Conservation (phyloP, 2,797 vertebrate species). For the Linurgus olivaceus region DNA sequence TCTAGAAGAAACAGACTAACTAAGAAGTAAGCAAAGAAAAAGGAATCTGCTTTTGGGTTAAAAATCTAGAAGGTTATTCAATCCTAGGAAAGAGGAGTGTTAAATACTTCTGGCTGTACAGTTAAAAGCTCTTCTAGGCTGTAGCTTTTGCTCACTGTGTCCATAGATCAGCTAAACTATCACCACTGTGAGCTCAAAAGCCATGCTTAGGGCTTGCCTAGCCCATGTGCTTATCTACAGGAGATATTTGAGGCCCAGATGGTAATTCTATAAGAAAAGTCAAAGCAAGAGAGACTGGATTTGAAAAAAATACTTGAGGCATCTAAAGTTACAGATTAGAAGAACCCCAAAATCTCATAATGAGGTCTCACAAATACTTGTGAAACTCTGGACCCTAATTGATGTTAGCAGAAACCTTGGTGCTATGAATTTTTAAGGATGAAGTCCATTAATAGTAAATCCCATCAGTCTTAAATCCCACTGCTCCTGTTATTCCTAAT, state of each 20-base stretch:
- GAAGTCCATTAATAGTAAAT: not conserved
- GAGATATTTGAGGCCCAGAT: not conserved
- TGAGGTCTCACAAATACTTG: not conserved
- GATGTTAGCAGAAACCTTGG: not conserved
- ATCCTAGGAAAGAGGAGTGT: not conserved
- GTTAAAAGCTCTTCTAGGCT: not conserved
- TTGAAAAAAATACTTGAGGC: not conserved
- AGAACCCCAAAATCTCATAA: not conserved
- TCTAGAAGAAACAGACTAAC: constrained; percentile 59
- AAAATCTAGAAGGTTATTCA: not conserved
- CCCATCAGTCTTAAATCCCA: not conserved
- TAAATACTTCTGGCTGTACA: not conserved
- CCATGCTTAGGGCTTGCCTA: not conserved
- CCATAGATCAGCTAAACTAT: not conserved
- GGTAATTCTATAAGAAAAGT: not conserved
- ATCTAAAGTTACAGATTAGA: not conserved
- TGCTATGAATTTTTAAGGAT: not conserved
- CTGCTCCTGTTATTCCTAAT: not conserved
- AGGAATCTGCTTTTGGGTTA: not conserved
- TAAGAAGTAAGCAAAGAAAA: constrained; percentile 39
- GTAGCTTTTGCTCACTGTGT: not conserved
- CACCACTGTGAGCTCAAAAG: fast-evolving
- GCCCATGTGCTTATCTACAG: not conserved
- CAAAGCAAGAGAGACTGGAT: not conserved
- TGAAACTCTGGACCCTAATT: not conserved